A percentile compares a stretch with the other conserved stretches of the same genome.
Conservation (phyloP, 2,888 invertebrate species). For the Calephelis perditalis region DNA sequence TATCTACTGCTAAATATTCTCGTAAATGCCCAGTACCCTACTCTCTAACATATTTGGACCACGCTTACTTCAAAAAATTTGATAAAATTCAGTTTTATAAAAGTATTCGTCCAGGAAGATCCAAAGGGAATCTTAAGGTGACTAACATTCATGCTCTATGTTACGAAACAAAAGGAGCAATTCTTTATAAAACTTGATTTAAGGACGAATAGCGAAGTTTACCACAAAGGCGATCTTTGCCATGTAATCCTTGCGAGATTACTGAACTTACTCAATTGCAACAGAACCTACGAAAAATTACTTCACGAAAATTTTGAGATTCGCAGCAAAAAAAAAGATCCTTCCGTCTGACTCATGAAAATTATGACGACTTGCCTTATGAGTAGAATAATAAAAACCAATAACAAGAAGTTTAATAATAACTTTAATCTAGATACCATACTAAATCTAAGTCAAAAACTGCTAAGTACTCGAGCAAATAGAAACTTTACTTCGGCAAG, state of each 20-base stretch:
- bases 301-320: background rate
- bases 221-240: background rate
- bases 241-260: background rate
- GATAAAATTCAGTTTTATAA: background rate
- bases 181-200: background rate
- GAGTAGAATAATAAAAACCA: no score
- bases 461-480: no score
- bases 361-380: no score
- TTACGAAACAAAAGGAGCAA: background rate
- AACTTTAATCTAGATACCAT: no score
- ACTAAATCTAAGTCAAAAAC: no score
- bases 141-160: background rate
- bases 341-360: no score
- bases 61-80: background rate
- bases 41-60: background rate
- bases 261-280: background rate
- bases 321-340: slow-evolving; percentile 38
- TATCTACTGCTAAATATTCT: no score
- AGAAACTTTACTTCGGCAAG: no score
- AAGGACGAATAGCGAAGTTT: background rate
- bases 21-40: no score
- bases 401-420: no score
- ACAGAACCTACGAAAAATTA: background rate
- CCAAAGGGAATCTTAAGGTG: background rate
- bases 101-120: background rate